These are phyloP conservation scores for Diadumene lineata DNA, from an alignment of 92 coral and sea anemone genomes.

Conservation along the genomic window DNA sequence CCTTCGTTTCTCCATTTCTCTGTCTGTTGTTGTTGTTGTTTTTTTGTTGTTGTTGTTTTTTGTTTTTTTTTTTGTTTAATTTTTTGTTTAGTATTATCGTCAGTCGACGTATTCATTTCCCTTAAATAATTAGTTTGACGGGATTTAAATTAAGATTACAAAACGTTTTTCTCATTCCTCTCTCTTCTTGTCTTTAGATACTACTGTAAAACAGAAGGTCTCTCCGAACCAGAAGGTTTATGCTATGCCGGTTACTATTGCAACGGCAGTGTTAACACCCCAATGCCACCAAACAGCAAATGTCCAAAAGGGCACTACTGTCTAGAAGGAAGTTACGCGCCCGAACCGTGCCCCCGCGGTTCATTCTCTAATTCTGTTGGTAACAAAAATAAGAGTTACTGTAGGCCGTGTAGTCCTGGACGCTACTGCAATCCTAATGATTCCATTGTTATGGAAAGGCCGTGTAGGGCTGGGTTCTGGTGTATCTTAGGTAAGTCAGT, in stretches of 20 bases:
- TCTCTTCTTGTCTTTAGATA: slow-evolving; percentile 47
- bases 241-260: slow-evolving; percentile 89
- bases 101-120: no score
- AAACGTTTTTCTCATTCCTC: no score
- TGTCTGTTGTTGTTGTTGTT: not conserved
- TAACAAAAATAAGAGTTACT: slow-evolving; percentile 79
- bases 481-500: slow-evolving; percentile 1
- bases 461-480: slow-evolving; percentile 62
- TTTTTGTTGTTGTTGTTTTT: not conserved
- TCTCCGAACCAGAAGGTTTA: slow-evolving; percentile 72
- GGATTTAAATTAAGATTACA: no score
- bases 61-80: not conserved
- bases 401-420: slow-evolving; percentile 96
- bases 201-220: slow-evolving; percentile 76
- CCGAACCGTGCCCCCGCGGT: slow-evolving; percentile 89
- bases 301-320: slow-evolving; percentile 93
- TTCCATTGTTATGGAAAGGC: slow-evolving; percentile 65
- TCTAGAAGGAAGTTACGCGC: slow-evolving; percentile 82
- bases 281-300: slow-evolving; percentile 77
- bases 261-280: slow-evolving; percentile 63
- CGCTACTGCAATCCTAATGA: slow-evolving; percentile 89
- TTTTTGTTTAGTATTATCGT: not conserved
- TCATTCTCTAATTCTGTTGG: slow-evolving; percentile 86
- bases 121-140: no score
- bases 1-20: not conserved